Conservation (phyloP, 2,113 vertebrate genomes). For the Limnothrissa miodon region DNA sequence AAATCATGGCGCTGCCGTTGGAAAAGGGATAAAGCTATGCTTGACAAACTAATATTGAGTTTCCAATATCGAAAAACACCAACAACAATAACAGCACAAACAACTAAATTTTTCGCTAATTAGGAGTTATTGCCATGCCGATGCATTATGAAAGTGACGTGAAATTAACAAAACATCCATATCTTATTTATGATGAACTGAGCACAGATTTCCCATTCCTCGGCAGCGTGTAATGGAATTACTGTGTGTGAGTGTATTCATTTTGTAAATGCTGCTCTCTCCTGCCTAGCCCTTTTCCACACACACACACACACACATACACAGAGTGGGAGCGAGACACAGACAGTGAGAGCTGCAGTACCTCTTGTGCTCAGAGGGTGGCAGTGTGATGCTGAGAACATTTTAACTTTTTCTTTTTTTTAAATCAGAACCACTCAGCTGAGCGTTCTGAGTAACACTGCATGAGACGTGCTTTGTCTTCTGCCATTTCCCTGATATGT, state of each 20-base stretch:
- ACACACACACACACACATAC: too few relatives aligned
- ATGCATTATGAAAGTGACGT: background rate
- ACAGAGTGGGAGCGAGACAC: too few relatives aligned
- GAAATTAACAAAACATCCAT: background rate
- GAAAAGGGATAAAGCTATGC: background rate
- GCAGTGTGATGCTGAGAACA: constrained; percentile 57
- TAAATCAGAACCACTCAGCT: background rate
- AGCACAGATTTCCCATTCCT: background rate
- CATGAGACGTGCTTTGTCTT: constrained; percentile 18
- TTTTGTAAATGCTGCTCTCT: background rate
- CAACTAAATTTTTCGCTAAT: background rate
- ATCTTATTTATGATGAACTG: background rate
- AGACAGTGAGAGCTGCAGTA: constrained; percentile 40
- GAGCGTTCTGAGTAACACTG: background rate
- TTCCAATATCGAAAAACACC: background rate
- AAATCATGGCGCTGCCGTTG: background rate
- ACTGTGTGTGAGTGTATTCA: background rate
- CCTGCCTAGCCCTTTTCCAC: background rate
- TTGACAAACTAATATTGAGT: background rate
- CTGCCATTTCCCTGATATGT: constrained; percentile 21
- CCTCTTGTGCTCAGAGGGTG: constrained; percentile 59
- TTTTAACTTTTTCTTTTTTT: background rate
- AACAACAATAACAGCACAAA: background rate
- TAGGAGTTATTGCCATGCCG: background rate
- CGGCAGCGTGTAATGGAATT: background rate